phyloP scores from a whole-genome alignment of 2,113 vertebrate genomes.

The Myiopsitta monachus region DNA sequence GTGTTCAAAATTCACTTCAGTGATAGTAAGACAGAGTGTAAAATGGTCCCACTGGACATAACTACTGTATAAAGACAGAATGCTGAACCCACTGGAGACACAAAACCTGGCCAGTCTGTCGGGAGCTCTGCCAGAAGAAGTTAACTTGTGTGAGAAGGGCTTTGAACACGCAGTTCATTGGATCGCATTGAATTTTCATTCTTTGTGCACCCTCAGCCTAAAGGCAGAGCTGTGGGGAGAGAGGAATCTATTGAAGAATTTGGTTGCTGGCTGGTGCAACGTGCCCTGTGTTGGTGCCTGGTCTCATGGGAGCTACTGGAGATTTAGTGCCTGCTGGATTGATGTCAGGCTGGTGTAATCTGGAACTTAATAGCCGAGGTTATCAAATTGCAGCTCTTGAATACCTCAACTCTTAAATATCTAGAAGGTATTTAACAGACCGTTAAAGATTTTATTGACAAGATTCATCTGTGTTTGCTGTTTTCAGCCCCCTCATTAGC shows the following conservation, averaged over 20 bases:
- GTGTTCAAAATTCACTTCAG: neutral
- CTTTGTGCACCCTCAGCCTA: neutral
- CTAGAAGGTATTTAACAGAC: constrained; percentile 38
- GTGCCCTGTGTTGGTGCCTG: neutral
- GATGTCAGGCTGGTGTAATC: constrained; percentile 11
- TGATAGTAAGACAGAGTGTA: neutral
- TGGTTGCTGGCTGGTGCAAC: neutral
- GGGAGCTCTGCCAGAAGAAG: neutral
- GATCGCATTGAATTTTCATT: neutral
- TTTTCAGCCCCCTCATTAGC: constrained; percentile 42
- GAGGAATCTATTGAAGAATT: neutral
- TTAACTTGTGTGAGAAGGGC: neutral
- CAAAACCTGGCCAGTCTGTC: neutral
- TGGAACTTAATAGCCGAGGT: neutral
- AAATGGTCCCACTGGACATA: neutral
- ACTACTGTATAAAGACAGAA: neutral
- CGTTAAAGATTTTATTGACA: constrained; percentile 38
- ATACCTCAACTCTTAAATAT: constrained; percentile 28
- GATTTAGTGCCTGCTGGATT: neutral
- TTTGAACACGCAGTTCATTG: neutral
- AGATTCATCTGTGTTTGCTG: constrained; percentile 15
- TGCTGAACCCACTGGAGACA: neutral
- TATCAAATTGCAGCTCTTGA: constrained; percentile 28
- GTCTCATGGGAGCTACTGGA: neutral
- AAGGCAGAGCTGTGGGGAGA: neutral